Base-by-base conservation (phyloP, 2,113 vertebrate genomes). In the Odontesthes bonariensis region DNA sequence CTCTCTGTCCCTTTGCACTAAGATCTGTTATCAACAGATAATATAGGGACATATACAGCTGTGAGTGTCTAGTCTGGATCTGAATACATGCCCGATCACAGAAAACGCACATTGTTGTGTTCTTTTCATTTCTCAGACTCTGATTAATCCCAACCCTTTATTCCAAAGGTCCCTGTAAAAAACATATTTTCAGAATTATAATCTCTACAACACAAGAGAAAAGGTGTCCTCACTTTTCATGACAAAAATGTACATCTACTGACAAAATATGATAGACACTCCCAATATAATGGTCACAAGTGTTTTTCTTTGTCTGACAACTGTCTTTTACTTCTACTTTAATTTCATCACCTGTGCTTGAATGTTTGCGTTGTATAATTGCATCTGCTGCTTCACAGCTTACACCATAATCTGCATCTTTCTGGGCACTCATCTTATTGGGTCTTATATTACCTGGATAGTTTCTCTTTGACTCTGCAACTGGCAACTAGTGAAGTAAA, bases 11-110 rank as follows among this genome's bases (percentile, higher is more conserved):
- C 73, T 79, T 68, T 60, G 59, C 72, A 79, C 72, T 78, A 40
- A 60, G 63, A 75, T 82, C 81, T 86, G 79, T 89, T 92, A 91
- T 92, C 86, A 85, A 82, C 69, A 90, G 85, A 92, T 91, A 68
- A 79, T 87, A 79, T 65, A 66, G 60, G 55, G 65, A 86, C 84
- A 91, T 91, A 91, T 91, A 82, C 52, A 81, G 55, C 44, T 77
- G 71, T 77, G 81, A 68, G 80, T 70, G 69, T 38, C 47, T 49
- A 69, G 17, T 55, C 35, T 32, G 53, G 19, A 32, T n/a, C 38
- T 56, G 19, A 27, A 27, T 83, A 60, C 76, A 64, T 82, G 76
- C 84, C 65, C 76, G 75, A 90, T 87, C 84, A 77, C 53, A 89
- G 80, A 44, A 66, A 47, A 65, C 71, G 59, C 67, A 85, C 86